phyloP scores from a whole-genome alignment of 1,140 invertebrate genomes.

The Drosophila arawakana region DNA sequence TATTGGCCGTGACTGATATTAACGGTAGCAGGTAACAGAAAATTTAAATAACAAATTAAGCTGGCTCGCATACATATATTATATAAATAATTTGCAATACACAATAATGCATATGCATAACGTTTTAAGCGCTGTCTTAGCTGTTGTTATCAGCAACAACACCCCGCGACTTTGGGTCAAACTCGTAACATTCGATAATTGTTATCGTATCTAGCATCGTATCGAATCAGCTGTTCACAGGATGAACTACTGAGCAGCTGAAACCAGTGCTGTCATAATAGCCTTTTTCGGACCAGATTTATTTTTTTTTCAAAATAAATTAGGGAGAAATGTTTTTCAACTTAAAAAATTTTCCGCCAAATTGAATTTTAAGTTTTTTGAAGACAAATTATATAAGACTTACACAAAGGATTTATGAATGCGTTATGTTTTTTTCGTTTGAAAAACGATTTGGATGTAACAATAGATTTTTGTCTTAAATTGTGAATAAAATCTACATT shows the following conservation, averaged over 20 bases:
- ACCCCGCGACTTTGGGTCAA: not conserved
- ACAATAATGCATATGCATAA: not conserved
- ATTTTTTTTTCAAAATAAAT: too few relatives aligned
- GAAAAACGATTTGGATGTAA: too few relatives aligned
- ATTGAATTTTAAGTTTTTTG: too few relatives aligned
- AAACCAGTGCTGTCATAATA: too few relatives aligned
- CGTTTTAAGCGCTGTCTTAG: not conserved
- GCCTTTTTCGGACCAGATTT: too few relatives aligned
- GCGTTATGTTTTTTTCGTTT: too few relatives aligned
- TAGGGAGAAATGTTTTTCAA: too few relatives aligned
- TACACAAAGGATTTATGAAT: too few relatives aligned
- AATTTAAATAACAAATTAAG: slow-evolving; percentile 40
- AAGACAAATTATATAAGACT: too few relatives aligned
- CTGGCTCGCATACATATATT: slow-evolving; percentile 30
- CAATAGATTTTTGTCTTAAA: too few relatives aligned
- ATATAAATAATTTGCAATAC: slow-evolving; percentile 34
- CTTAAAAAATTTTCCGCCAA: too few relatives aligned
- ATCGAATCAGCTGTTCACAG: slow-evolving; percentile 33
- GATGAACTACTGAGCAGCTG: slow-evolving; percentile 9
- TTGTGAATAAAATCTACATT: too few relatives aligned
- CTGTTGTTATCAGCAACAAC: slow-evolving; percentile 17
- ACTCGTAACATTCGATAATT: slow-evolving; percentile 32
- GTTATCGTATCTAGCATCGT: slow-evolving; percentile 22
- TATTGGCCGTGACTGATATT: slow-evolving; percentile 50
- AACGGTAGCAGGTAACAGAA: slow-evolving; percentile 37